A percentile compares a stretch with the other conserved stretches of the same genome.
Evolutionary conservation across 2,888 invertebrate species (phyloP).

Genomic region (Omphaloscelis lunosa): DNA sequence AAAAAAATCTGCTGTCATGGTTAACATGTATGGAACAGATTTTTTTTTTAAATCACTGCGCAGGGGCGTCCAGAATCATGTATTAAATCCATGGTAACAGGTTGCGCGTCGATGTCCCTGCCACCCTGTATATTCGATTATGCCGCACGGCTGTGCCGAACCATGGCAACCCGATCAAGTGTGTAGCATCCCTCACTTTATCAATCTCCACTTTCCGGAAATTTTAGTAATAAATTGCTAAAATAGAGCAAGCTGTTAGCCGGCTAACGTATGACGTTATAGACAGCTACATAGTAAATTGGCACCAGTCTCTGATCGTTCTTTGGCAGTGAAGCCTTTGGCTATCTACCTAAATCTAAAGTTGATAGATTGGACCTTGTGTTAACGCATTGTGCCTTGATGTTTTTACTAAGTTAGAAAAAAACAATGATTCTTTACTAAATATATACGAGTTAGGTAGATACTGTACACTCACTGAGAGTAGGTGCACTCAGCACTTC

Average conservation of each 20-base stretch:
- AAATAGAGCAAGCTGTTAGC: conserved; percentile 15
- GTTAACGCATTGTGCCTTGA: background rate
- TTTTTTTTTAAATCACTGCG: too few species aligned
- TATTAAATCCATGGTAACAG: too few species aligned
- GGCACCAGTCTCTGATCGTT: conserved; percentile 32
- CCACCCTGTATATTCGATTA: background rate
- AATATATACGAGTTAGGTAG: background rate
- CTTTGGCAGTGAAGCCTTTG: conserved; percentile 43
- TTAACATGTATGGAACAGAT: too few species aligned
- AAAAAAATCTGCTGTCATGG: too few species aligned
- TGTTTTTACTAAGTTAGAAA: background rate
- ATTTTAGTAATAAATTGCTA: background rate
- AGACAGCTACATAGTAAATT: conserved; percentile 36
- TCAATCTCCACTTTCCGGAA: background rate
- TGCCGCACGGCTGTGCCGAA: background rate
- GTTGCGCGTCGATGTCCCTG: too few species aligned
- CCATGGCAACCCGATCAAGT: background rate
- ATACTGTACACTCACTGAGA: too few species aligned
- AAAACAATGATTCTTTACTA: background rate
- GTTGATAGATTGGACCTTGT: background rate
- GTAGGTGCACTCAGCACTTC: background rate
- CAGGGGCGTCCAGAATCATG: too few species aligned
- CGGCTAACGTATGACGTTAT: conserved; percentile 15
- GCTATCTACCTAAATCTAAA: background rate
- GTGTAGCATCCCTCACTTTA: background rate